Conservation (phyloP, 2,113 vertebrate genomes). For the Melanocharis versteri region DNA sequence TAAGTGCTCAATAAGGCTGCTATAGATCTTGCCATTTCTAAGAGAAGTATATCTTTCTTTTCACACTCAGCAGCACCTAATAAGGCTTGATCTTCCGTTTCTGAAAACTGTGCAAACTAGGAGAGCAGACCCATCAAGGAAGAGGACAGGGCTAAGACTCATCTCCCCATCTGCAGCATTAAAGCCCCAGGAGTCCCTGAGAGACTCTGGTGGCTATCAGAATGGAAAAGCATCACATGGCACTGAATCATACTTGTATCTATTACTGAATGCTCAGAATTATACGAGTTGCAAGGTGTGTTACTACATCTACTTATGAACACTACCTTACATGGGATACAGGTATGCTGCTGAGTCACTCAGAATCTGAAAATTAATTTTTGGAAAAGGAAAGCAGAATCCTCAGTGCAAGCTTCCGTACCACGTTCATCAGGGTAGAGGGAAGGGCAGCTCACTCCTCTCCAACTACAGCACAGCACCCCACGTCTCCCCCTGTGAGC, state of each 20-base stretch:
- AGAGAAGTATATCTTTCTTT: neutral
- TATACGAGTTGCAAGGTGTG: neutral
- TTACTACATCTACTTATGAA: neutral
- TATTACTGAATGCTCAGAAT: neutral
- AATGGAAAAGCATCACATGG: neutral
- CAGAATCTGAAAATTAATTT: neutral
- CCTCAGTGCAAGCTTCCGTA: neutral
- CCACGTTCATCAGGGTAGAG: rapidly evolving
- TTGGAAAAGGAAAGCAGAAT: neutral
- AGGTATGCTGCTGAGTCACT: neutral
- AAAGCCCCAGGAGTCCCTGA: neutral
- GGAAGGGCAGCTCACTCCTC: neutral
- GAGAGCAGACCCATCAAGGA: neutral
- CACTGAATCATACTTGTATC: neutral
- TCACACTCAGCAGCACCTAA: neutral
- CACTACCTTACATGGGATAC: neutral
- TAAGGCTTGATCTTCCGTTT: neutral
- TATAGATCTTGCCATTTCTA: neutral
- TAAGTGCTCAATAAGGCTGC: neutral
- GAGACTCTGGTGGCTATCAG: neutral
- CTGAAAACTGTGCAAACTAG: neutral
- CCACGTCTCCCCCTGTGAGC: rapidly evolving
- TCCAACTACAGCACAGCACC: neutral
- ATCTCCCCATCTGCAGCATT: neutral
- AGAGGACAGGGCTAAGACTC: neutral